Evolutionary conservation across 2,113 vertebrate genomes (phyloP).

Genomic region (Eurystomus gularis): DNA sequence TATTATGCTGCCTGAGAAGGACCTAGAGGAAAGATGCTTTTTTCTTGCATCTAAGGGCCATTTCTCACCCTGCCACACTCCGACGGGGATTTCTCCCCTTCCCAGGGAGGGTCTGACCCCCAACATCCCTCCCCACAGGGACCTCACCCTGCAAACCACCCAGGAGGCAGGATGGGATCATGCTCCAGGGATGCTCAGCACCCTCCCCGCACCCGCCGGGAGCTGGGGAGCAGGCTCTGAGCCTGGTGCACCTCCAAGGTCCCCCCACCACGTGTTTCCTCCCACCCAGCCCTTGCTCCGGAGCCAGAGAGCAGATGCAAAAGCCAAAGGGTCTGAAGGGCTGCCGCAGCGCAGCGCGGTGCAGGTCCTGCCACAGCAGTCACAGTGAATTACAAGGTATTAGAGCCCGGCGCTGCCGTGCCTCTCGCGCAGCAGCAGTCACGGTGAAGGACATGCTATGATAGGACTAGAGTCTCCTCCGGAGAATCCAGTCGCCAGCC

Average conservation of each 20-base stretch:
- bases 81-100: not conserved
- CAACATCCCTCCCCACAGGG: not conserved
- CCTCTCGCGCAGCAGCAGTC: constrained; percentile 42
- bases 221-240: not conserved
- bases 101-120: not conserved
- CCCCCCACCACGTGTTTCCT: rapidly evolving
- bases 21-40: not conserved
- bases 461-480: constrained; percentile 49
- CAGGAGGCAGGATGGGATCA: not conserved
- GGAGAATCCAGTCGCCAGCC: not conserved
- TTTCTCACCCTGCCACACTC: not conserved
- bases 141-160: not conserved
- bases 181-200: not conserved
- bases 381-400: constrained; percentile 65
- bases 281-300: not conserved
- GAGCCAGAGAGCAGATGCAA: not conserved
- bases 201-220: rapidly evolving
- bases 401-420: constrained; percentile 20
- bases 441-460: constrained; percentile 60
- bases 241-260: not conserved
- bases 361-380: constrained; percentile 59
- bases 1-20: not conserved
- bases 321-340: constrained; percentile 2
- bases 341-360: constrained; percentile 24
- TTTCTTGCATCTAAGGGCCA: not conserved